Percentiles rank a stretch among this genome's conserved stretches.
Conservation (phyloP, 2,113 vertebrate genomes). For the Thalassarche chlororhynchos region DNA sequence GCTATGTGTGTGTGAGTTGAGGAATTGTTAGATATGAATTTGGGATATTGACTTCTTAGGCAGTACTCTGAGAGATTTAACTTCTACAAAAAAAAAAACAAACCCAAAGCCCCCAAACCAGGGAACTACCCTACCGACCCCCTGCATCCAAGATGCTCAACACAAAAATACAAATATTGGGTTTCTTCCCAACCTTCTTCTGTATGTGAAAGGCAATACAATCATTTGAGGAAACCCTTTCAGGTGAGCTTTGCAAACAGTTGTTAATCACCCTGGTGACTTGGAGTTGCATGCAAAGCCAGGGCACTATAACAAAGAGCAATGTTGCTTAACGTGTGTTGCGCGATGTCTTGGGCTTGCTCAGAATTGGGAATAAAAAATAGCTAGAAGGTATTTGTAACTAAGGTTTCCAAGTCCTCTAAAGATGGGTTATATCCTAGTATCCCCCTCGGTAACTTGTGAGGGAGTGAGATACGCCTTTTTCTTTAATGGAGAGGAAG, state of each 20-base stretch:
- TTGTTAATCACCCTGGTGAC: fast-evolving
- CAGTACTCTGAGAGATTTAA: background rate
- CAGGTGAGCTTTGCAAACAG: background rate
- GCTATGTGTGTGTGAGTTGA: background rate
- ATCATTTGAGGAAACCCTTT: background rate
- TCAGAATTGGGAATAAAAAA: background rate
- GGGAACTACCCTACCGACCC: too few species aligned
- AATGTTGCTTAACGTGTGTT: fast-evolving
- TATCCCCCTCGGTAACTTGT: background rate
- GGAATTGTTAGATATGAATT: background rate
- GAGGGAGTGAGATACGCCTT: background rate
- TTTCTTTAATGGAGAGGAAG: background rate
- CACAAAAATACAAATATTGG: background rate
- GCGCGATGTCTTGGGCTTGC: fast-evolving
- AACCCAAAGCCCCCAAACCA: background rate
- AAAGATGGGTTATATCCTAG: fast-evolving
- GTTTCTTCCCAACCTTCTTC: background rate
- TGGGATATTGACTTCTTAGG: background rate
- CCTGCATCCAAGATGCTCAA: too few species aligned
- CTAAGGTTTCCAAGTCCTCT: background rate
- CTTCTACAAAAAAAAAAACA: too few species aligned
- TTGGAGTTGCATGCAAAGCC: background rate
- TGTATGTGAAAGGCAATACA: fast-evolving
- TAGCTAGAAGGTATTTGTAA: background rate
- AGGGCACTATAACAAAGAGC: fast-evolving